Conservation (phyloP, 1,140 invertebrate species). For the Metopolophium dirhodum region DNA sequence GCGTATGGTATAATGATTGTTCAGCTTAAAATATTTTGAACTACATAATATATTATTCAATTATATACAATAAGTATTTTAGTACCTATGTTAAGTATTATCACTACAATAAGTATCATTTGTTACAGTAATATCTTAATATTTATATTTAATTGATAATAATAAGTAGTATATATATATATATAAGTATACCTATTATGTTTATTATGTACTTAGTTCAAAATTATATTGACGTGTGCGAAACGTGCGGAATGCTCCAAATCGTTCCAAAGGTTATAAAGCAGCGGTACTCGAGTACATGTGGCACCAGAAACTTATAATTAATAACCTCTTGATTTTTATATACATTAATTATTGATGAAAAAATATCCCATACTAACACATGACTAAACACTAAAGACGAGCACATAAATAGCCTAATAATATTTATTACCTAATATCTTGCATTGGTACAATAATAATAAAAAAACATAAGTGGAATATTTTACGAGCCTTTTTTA, state of each 20-base stretch:
- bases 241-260: not conserved
- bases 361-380: not conserved
- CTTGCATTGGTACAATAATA: not conserved
- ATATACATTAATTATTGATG: not conserved
- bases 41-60: not conserved
- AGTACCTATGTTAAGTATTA: not conserved
- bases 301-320: not conserved
- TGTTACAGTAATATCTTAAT: not conserved
- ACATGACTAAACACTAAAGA: not conserved
- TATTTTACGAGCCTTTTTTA: not conserved
- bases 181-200: no score
- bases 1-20: not conserved
- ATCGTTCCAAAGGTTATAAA: not conserved
- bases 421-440: not conserved
- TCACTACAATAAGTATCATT: not conserved
- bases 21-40: not conserved
- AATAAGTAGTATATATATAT: not conserved
- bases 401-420: not conserved
- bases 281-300: not conserved
- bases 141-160: not conserved
- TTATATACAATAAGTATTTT: not conserved
- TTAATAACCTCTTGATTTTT: slow-evolving; percentile 3
- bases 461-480: not conserved
- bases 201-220: not conserved
- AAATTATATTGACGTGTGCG: not conserved